phyloP scores from a whole-genome alignment of 2,797 vertebrate species.

The Nannoperca australis region DNA sequence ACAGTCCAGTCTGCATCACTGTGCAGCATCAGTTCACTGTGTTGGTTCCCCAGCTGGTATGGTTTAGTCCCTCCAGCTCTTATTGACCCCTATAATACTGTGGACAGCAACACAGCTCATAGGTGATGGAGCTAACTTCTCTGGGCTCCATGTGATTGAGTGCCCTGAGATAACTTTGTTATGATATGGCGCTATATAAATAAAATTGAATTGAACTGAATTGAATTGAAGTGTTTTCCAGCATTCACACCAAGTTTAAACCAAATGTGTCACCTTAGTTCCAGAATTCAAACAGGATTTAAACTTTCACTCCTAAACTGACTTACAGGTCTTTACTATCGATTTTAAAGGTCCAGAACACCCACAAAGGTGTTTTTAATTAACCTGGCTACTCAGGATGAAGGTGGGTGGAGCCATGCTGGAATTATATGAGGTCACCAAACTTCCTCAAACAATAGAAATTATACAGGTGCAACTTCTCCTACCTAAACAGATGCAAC shows the following conservation, averaged over 20 bases:
- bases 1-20: too few species aligned
- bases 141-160: too few species aligned
- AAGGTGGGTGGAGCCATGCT: background rate
- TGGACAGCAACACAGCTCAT: too few species aligned
- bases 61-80: too few species aligned
- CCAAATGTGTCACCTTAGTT: background rate
- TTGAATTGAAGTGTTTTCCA: too few species aligned
- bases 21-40: too few species aligned
- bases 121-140: too few species aligned
- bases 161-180: too few species aligned
- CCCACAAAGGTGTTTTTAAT: constrained; percentile 21
- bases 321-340: background rate
- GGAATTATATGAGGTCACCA: background rate
- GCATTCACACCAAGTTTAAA: background rate
- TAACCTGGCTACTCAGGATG: constrained; percentile 4
- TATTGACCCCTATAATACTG: too few species aligned
- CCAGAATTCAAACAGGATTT: background rate
- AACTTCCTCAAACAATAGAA: background rate
- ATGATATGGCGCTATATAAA: too few species aligned
- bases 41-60: too few species aligned
- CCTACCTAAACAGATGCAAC: background rate
- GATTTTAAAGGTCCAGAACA: background rate
- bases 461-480: background rate
- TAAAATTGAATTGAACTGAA: too few species aligned
- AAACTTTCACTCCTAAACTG: background rate